phyloP scores from a whole-genome alignment of 92 coral and sea anemone species.

The Metridium senile region DNA sequence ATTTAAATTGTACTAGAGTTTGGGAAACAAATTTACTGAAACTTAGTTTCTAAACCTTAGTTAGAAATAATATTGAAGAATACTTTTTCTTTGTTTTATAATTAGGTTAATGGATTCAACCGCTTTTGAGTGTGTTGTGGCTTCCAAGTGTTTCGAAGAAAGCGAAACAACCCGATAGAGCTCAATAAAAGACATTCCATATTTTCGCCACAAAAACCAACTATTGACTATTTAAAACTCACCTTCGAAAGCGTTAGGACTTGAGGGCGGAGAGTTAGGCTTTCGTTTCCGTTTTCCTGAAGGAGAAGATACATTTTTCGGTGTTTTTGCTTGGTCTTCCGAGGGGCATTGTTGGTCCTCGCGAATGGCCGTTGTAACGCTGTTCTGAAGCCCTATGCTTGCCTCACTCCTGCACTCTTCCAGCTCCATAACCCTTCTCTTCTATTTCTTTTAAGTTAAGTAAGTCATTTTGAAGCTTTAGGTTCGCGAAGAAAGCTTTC shows the following conservation, averaged over 20 bases:
- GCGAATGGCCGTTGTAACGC: conserved; percentile 9
- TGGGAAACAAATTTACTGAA: too few species aligned
- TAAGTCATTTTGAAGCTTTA: conserved; percentile 1
- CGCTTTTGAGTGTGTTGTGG: too few species aligned
- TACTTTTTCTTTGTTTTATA: too few species aligned
- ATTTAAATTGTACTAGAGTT: too few species aligned
- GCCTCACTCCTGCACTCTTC: conserved; percentile 87
- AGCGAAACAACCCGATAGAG: too few species aligned
- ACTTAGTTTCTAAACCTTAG: too few species aligned
- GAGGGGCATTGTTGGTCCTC: conserved; percentile 20
- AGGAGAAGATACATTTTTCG: conserved; percentile 41
- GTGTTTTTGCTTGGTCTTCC: background rate
- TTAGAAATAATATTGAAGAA: too few species aligned
- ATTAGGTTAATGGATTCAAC: too few species aligned
- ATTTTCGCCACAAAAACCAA: too few species aligned
- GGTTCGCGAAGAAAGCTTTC: background rate
- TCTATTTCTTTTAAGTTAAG: background rate
- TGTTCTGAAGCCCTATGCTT: conserved; percentile 63
- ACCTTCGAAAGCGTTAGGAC: conserved; percentile 84
- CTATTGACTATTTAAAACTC: background rate
- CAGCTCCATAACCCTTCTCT: conserved; percentile 43
- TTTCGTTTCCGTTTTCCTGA: conserved; percentile 70
- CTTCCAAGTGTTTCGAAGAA: too few species aligned
- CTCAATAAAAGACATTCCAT: too few species aligned
- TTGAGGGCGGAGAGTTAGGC: conserved; percentile 79